phyloP scores from a whole-genome alignment of 2,113 vertebrate genomes.

The Aspidoscelis tigris region DNA sequence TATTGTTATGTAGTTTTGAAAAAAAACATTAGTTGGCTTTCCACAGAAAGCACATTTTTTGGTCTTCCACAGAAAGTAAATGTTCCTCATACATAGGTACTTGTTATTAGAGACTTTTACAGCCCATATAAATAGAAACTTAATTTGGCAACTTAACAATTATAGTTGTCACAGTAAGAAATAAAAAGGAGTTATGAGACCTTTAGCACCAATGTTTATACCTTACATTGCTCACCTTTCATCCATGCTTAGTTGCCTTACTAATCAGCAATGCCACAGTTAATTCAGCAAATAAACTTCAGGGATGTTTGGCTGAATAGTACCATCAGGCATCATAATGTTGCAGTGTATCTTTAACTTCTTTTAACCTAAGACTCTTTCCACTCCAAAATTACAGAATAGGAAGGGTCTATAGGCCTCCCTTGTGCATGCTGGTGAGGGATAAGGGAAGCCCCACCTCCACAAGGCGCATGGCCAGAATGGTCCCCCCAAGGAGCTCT shows the following conservation, averaged over 20 bases:
- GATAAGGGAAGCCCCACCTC: too few species aligned
- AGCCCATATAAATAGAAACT: constrained; percentile 36
- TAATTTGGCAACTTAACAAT: not conserved
- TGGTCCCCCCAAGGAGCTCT: too few species aligned
- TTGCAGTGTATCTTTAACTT: not conserved
- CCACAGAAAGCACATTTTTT: not conserved
- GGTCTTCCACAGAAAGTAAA: not conserved
- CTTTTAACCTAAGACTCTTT: too few species aligned
- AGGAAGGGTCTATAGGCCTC: too few species aligned
- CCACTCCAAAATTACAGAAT: too few species aligned
- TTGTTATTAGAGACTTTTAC: constrained; percentile 19
- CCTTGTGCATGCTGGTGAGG: too few species aligned
- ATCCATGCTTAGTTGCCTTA: not conserved
- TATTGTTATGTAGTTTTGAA: not conserved
- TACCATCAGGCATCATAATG: not conserved
- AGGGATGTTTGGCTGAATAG: not conserved
- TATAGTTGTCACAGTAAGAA: not conserved
- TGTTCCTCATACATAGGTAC: constrained; percentile 26
- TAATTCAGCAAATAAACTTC: too few species aligned
- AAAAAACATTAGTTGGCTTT: too few species aligned
- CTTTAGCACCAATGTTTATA: not conserved
- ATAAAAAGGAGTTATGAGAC: too few species aligned
- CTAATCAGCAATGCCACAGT: not conserved
- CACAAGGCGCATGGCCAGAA: too few species aligned
- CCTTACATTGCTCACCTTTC: not conserved